Conservation (phyloP, 1,140 invertebrate genomes). For the Forficula auricularia region DNA sequence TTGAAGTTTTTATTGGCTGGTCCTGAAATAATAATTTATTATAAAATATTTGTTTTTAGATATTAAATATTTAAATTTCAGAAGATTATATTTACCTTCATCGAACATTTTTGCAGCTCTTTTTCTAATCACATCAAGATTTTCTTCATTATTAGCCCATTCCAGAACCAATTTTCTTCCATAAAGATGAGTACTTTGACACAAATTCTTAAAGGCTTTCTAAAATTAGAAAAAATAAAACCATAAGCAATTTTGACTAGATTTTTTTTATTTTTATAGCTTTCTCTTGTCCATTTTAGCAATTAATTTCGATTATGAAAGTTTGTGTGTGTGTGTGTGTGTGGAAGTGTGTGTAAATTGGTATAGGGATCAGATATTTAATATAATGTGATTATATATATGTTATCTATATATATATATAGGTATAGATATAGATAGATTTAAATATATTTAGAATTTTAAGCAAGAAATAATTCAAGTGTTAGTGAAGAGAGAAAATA, state of each 20-base stretch:
- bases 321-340: background rate
- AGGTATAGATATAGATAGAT: too few relatives aligned
- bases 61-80: background rate
- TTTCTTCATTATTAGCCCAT: constrained; percentile 79
- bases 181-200: constrained; percentile 93
- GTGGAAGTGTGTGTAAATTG: background rate
- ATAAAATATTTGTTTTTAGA: background rate
- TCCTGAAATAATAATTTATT: background rate
- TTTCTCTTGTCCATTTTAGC: background rate
- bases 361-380: background rate
- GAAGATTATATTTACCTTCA: constrained; percentile 6
- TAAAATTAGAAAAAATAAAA: constrained; percentile 26
- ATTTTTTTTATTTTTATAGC: background rate
- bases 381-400: background rate
- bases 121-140: constrained; percentile 61
- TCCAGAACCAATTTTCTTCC: constrained; percentile 86
- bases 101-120: constrained; percentile 59
- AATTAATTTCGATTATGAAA: background rate
- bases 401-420: background rate
- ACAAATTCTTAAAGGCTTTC: constrained; percentile 80
- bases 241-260: background rate
- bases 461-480: too few relatives aligned
- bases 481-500: too few relatives aligned
- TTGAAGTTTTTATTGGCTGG: constrained; percentile 4
- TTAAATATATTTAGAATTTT: too few relatives aligned